Evolutionary conservation across 1,140 invertebrate species (phyloP).

Genomic region (Caenorhabditis inopinata): DNA sequence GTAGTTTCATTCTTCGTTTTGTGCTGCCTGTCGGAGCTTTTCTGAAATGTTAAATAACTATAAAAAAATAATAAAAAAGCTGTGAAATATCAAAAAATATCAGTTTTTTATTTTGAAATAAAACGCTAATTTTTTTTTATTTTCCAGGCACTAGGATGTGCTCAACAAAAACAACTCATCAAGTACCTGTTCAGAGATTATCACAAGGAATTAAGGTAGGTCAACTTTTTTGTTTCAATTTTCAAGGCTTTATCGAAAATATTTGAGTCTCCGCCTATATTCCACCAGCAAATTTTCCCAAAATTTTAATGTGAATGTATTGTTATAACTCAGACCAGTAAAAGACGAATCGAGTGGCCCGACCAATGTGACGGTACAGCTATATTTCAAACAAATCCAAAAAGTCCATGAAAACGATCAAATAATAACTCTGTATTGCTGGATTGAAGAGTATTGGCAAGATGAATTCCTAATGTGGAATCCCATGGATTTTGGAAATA

Average conservation of each 20-base stretch:
- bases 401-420: constrained; percentile 64
- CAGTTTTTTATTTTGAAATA: too few species aligned
- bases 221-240: neutral
- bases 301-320: neutral
- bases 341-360: constrained; percentile 51
- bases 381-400: constrained; percentile 65
- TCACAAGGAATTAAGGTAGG: constrained; percentile 47
- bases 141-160: neutral
- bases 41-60: too few species aligned
- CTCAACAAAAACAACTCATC: constrained; percentile 47
- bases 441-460: constrained; percentile 57
- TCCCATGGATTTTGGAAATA: constrained; percentile 51
- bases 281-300: too few species aligned
- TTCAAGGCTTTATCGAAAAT: too few species aligned
- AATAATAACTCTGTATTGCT: constrained; percentile 63
- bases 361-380: constrained; percentile 63
- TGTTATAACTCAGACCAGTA: constrained; percentile 35
- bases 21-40: too few species aligned
- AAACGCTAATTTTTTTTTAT: too few species aligned
- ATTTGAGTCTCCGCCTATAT: too few species aligned
- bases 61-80: too few species aligned
- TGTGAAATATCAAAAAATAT: neutral
- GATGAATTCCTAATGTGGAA: constrained; percentile 55
- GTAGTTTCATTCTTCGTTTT: too few species aligned
- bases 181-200: constrained; percentile 53